A percentile compares a stretch with the other conserved stretches of the same genome.
These are phyloP conservation scores for Semicossyphus pulcher DNA, from an alignment of 2,113 vertebrate genomes.

Conservation along the genomic window DNA sequence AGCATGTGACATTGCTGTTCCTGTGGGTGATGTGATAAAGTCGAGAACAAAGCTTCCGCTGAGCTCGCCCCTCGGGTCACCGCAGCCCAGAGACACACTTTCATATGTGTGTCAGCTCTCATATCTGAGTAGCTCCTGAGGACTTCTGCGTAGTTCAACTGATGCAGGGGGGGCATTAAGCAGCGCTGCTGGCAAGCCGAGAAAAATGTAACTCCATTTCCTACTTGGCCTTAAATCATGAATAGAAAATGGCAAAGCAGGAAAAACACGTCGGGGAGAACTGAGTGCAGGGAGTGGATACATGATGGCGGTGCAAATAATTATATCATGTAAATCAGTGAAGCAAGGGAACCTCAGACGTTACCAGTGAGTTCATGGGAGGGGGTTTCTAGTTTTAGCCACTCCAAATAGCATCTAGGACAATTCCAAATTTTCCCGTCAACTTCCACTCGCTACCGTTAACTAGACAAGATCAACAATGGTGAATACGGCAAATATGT, in stretches of 20 bases:
- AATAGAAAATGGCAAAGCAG: slow-evolving; percentile 20
- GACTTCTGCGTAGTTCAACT: slow-evolving; percentile 34
- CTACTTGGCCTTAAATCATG: slow-evolving; percentile 32
- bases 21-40: slow-evolving; percentile 40
- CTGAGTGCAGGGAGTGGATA: not conserved
- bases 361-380: too few species aligned
- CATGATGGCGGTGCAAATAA: not conserved
- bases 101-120: slow-evolving; percentile 49
- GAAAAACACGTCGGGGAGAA: not conserved
- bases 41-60: slow-evolving; percentile 16
- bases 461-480: too few species aligned
- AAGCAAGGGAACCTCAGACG: too few species aligned
- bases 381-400: too few species aligned
- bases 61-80: slow-evolving; percentile 33
- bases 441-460: too few species aligned
- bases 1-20: slow-evolving; percentile 21
- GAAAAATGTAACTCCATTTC: slow-evolving; percentile 40
- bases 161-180: slow-evolving; percentile 43
- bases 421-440: too few species aligned
- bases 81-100: slow-evolving; percentile 63
- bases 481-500: too few species aligned
- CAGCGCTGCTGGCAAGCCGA: slow-evolving; percentile 27
- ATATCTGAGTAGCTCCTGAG: slow-evolving; percentile 53
- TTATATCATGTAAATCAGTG: not conserved
- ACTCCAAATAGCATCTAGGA: too few species aligned